These are phyloP conservation scores for Drymonia ruficornis DNA, from an alignment of 2,888 invertebrate genomes.

Conservation along the genomic window DNA sequence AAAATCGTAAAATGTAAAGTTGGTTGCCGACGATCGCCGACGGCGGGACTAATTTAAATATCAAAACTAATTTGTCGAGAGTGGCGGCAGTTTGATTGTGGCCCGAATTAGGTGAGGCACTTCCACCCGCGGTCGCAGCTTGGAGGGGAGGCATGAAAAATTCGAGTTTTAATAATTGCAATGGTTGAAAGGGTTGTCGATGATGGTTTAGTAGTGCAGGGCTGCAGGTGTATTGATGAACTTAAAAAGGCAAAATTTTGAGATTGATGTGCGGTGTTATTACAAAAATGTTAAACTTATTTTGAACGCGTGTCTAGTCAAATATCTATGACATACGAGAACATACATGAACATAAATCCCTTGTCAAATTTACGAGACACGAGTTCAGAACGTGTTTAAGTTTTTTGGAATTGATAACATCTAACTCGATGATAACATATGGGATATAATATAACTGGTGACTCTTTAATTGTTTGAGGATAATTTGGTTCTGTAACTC, in stretches of 20 bases:
- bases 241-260: too few relatives aligned
- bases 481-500: not conserved
- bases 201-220: not conserved
- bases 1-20: slow-evolving; percentile 39
- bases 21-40: slow-evolving; percentile 49
- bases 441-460: not conserved
- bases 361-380: too few relatives aligned
- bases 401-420: too few relatives aligned
- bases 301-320: too few relatives aligned
- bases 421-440: too few relatives aligned
- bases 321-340: too few relatives aligned
- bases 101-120: slow-evolving; percentile 58
- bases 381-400: too few relatives aligned
- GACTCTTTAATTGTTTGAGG: not conserved
- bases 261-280: too few relatives aligned
- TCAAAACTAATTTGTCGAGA: slow-evolving; percentile 80
- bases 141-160: slow-evolving; percentile 15
- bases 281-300: too few relatives aligned
- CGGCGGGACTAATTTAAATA: slow-evolving; percentile 77
- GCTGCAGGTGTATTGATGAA: not conserved
- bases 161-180: slow-evolving; percentile 6
- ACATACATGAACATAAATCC: too few relatives aligned
- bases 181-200: slow-evolving; percentile 3
- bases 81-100: slow-evolving; percentile 74
- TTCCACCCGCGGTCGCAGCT: slow-evolving; percentile 13